phyloP scores from a whole-genome alignment of 2,797 vertebrate genomes.

The Lateolabrax maculatus region DNA sequence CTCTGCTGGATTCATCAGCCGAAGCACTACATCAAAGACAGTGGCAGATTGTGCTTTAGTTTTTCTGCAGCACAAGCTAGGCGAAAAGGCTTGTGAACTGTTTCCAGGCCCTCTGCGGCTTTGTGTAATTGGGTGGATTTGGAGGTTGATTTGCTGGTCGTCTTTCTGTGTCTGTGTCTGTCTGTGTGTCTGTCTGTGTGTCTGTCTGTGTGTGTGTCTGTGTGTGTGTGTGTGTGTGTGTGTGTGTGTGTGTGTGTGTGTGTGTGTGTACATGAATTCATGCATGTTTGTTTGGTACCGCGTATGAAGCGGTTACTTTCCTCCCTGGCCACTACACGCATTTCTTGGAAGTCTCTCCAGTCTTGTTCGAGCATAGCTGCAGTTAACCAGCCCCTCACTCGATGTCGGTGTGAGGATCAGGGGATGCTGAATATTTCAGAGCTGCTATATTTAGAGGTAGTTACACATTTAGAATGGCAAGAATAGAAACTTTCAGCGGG shows the following conservation, averaged over 20 bases:
- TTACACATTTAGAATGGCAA: conserved; percentile 86
- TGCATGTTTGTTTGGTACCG: conserved; percentile 52
- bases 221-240: no score
- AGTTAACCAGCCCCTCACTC: conserved; percentile 74
- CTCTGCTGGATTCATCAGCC: conserved; percentile 36
- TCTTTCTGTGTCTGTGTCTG: neutral
- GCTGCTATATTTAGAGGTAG: conserved; percentile 86
- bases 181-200: neutral
- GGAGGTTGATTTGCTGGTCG: conserved; percentile 50
- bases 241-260: neutral
- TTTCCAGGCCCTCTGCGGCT: conserved; percentile 53
- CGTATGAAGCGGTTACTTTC: conserved; percentile 56
- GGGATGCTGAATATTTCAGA: conserved; percentile 89
- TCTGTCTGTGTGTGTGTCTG: no score
- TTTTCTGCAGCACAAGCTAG: conserved; percentile 42
- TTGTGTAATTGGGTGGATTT: conserved; percentile 58
- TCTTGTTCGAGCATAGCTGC: conserved; percentile 67
- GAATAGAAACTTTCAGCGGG: conserved; percentile 85
- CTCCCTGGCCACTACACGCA: conserved; percentile 47
- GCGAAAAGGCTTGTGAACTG: conserved; percentile 43
- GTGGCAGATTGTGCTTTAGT: conserved; percentile 51
- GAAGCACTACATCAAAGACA: conserved; percentile 37
- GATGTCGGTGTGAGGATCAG: conserved; percentile 79
- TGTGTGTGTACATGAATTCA: conserved; percentile 19
- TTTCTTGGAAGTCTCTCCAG: conserved; percentile 79